Evolutionary conservation across 1,140 invertebrate species (phyloP).

Genomic region (Drosophila watanabei): DNA sequence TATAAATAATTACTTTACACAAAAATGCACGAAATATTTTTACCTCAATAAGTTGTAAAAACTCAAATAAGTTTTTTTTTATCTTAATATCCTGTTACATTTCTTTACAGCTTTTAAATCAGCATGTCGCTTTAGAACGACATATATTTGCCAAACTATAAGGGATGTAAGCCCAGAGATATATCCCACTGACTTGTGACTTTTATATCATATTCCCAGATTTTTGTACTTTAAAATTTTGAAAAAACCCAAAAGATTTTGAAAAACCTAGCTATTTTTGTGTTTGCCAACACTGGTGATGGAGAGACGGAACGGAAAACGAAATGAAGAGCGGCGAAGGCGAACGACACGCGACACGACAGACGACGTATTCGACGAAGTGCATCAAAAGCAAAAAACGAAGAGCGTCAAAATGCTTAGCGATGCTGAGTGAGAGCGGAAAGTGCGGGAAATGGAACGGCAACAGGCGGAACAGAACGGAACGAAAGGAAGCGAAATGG

Average conservation of each 20-base stretch:
- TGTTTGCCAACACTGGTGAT: constrained; percentile 4
- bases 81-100: too few relatives aligned
- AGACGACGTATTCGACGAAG: constrained; percentile 44
- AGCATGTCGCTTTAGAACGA: too few relatives aligned
- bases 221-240: background rate
- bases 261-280: background rate
- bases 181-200: too few relatives aligned
- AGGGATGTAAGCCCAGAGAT: too few relatives aligned
- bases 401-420: constrained; percentile 24
- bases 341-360: constrained; percentile 31
- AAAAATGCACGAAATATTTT: too few relatives aligned
- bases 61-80: too few relatives aligned
- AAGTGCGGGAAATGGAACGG: constrained; percentile 60
- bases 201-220: background rate
- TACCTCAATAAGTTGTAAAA: too few relatives aligned
- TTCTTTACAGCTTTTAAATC: too few relatives aligned
- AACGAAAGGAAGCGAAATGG: constrained; percentile 4
- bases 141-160: too few relatives aligned
- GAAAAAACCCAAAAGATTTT: too few relatives aligned
- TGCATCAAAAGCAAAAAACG: constrained; percentile 27
- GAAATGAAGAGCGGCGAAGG: constrained; percentile 18
- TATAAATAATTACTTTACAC: too few relatives aligned
- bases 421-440: constrained; percentile 32
- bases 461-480: constrained; percentile 54
- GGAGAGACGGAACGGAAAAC: constrained; percentile 12